These are phyloP conservation scores for Anas platyrhynchos DNA, from an alignment of 2,113 vertebrate genomes.

Conservation along the genomic window DNA sequence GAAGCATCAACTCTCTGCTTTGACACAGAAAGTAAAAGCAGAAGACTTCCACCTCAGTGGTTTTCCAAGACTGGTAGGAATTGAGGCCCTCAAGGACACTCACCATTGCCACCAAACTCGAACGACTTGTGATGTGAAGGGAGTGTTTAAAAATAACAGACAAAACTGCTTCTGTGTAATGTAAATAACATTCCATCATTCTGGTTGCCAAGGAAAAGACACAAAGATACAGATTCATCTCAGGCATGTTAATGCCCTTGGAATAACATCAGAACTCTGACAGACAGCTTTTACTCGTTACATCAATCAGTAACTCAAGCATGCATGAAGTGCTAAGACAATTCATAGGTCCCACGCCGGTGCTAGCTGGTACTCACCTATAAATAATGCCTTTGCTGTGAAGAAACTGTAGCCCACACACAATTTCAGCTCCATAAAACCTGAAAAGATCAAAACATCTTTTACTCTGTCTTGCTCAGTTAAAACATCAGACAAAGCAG, in stretches of 20 bases:
- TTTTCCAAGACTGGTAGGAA: neutral
- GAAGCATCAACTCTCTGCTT: neutral
- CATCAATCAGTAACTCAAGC: neutral
- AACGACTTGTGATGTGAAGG: neutral
- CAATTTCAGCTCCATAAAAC: conserved; percentile 95
- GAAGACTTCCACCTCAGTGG: neutral
- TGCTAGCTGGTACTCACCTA: conserved; percentile 80
- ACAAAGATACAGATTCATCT: neutral
- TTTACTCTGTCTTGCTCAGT: neutral
- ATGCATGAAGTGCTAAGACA: neutral
- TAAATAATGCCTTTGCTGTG: conserved; percentile 97
- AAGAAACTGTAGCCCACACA: conserved; percentile 95
- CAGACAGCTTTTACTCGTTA: neutral
- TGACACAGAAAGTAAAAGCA: neutral
- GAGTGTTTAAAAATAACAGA: conserved; percentile 12
- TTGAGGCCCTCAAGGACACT: neutral
- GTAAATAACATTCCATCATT: neutral
- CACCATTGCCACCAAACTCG: neutral
- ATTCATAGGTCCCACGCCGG: neutral
- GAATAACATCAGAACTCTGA: conserved; percentile 7
- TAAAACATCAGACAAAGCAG: neutral
- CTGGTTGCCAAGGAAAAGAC: conserved; percentile 33
- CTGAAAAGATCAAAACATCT: conserved; percentile 73
- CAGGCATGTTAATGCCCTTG: neutral
- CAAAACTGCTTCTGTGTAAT: conserved; percentile 31